phyloP scores from a whole-genome alignment of 2,797 vertebrate species.

The Psittacula derbiana region DNA sequence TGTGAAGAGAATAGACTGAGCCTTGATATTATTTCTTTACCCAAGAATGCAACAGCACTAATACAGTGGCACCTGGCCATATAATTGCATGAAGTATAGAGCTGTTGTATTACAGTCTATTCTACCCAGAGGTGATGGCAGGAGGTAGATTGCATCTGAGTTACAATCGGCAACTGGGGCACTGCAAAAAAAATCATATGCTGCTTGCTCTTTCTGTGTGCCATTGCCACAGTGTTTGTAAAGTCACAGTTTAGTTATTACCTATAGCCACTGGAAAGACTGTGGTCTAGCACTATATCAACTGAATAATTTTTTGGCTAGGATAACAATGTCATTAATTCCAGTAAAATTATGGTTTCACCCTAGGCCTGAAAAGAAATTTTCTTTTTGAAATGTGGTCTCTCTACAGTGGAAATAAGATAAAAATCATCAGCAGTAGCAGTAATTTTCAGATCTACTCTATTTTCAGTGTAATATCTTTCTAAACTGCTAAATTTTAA shows the following conservation, averaged over 20 bases:
- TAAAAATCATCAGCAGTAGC: background rate
- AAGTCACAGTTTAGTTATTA: background rate
- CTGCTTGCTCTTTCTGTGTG: background rate
- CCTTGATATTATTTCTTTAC: slow-evolving; percentile 13
- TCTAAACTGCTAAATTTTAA: background rate
- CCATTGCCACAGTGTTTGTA: background rate
- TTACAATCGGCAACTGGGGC: background rate
- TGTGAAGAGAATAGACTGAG: slow-evolving; percentile 4
- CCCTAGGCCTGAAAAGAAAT: background rate
- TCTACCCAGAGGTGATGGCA: background rate
- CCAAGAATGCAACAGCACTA: slow-evolving; percentile 10
- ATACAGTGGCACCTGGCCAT: slow-evolving; percentile 5
- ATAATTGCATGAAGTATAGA: background rate
- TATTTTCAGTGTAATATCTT: background rate
- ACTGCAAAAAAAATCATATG: background rate
- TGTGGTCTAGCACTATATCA: background rate
- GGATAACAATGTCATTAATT: background rate
- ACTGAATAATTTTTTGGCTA: background rate
- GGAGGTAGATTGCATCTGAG: background rate
- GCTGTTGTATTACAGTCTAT: background rate
- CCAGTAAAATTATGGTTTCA: background rate
- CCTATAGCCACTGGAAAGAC: background rate
- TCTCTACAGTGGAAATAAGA: background rate
- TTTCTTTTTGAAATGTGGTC: background rate
- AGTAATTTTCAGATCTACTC: background rate